Base-by-base conservation (phyloP, 2,888 invertebrate species). In the Parnassius mnemosyne region DNA sequence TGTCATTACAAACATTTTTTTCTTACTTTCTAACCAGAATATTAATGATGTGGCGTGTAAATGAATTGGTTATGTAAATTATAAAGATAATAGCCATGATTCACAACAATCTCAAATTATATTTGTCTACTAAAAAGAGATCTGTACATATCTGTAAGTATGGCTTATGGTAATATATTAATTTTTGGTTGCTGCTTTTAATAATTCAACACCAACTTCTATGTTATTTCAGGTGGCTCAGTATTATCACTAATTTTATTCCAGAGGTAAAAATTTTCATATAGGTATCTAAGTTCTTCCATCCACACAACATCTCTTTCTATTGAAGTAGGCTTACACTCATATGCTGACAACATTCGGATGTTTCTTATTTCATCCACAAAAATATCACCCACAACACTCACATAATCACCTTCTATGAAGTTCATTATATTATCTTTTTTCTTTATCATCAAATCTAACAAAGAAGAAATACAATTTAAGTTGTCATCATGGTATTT, bases 251-350 rank as follows among this genome's bases (percentile, higher is more conserved):
- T 5, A 10, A 65, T 12, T 58, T 77, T 77, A 53, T 68, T 69
- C 70, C 71, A 71, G 41, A 89, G 68, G 71, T 90, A 91, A 79
- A 72, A 87, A 56, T 86, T 86, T 47, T 88, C 84, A 78, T 91
- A 91, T 53, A 89, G 69, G 71, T 89, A 87, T 67, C 77, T 78
- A 0, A 90, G 72, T 67, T 91, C 91, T 68, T 88, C 86, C 68
- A 90, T 76, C 91, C 91, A 91, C 1, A 89, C 72, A 51, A 90
- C 66, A 68, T 91, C 90, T 63, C 83, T 72, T 61, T 84, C 81
- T 3, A 81, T 66, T 1, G 83, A 80, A 3, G 86, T 83, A 57
- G 68, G 68, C 16, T 70, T 70, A 72, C 84, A 87, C 55, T 83
- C 75, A 70, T 74, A 90, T 0, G 84, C 90, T 0, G 88, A 85